Percentiles rank a stretch among this genome's conserved stretches.
These are phyloP conservation scores for Tenthredo distinguenda DNA, from an alignment of 2,888 invertebrate species.

Conservation along the genomic window DNA sequence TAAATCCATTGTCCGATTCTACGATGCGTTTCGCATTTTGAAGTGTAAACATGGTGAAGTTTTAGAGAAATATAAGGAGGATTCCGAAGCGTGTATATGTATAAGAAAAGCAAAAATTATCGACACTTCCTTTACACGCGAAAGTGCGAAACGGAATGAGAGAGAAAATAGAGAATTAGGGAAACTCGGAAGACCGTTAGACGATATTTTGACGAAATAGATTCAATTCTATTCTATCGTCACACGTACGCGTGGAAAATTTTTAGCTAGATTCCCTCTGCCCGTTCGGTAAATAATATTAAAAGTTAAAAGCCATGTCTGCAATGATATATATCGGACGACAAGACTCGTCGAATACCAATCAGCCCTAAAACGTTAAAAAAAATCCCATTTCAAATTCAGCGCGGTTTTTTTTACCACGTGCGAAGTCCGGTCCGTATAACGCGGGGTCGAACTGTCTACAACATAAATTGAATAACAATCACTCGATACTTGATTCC, in stretches of 20 bases:
- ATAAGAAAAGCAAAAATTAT: not conserved
- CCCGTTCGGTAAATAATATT: not conserved
- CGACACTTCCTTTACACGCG: not conserved
- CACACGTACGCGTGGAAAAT: not conserved
- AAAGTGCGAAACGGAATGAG: not conserved
- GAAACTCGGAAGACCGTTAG: not conserved
- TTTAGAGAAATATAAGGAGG: not conserved
- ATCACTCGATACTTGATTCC: conserved; percentile 60
- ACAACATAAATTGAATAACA: conserved; percentile 60
- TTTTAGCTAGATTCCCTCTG: not conserved
- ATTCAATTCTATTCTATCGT: not conserved
- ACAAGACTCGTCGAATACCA: conserved; percentile 23
- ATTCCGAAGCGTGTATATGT: not conserved
- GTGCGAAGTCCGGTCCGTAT: not conserved
- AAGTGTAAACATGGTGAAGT: not conserved
- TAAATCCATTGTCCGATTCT: conserved; percentile 53
- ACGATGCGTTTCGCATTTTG: conserved; percentile 41
- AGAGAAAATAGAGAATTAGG: not conserved
- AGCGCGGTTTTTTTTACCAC: conserved; percentile 38
- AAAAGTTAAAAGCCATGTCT: conserved; percentile 6
- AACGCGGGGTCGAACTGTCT: conserved; percentile 52
- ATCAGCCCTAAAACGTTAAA: conserved; percentile 37
- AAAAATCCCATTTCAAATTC: conserved; percentile 50
- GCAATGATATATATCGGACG: conserved; percentile 7
- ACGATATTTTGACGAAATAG: too few species aligned